phyloP scores from a whole-genome alignment of 1,140 invertebrate species.

The Arion vulgaris region DNA sequence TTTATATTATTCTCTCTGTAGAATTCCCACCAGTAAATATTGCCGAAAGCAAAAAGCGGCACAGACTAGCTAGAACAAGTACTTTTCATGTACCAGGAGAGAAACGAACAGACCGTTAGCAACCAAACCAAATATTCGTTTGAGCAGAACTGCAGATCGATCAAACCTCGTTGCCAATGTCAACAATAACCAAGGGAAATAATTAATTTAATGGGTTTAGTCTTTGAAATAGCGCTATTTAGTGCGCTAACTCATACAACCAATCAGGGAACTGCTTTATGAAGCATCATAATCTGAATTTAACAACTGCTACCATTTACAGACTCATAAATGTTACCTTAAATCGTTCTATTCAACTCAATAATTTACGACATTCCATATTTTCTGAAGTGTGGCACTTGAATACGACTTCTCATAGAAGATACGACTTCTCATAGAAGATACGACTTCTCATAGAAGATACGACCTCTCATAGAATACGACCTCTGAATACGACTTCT shows the following conservation, averaged over 20 bases:
- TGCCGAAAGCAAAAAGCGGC: neutral
- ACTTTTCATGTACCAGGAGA: neutral
- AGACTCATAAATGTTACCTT: too few species aligned
- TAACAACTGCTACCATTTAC: too few species aligned
- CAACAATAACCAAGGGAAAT: neutral
- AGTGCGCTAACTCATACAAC: neutral
- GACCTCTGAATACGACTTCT: too few species aligned
- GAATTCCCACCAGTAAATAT: neutral
- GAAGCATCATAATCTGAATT: too few species aligned
- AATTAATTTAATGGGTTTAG: slow-evolving; percentile 4
- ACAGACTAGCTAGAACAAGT: neutral
- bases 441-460: too few species aligned
- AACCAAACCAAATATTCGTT: slow-evolving; percentile 4
- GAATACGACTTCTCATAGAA: too few species aligned
- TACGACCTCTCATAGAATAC: too few species aligned
- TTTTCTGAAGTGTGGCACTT: too few species aligned
- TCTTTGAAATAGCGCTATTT: neutral
- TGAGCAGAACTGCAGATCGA: neutral
- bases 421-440: too few species aligned
- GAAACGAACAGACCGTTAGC: neutral
- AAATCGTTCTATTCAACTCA: too few species aligned
- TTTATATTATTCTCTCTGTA: neutral
- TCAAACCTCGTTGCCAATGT: neutral
- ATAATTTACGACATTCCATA: too few species aligned
- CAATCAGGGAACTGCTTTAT: too few species aligned